phyloP scores from a whole-genome alignment of 2,888 invertebrate species.

The Omphaloscelis lunosa region DNA sequence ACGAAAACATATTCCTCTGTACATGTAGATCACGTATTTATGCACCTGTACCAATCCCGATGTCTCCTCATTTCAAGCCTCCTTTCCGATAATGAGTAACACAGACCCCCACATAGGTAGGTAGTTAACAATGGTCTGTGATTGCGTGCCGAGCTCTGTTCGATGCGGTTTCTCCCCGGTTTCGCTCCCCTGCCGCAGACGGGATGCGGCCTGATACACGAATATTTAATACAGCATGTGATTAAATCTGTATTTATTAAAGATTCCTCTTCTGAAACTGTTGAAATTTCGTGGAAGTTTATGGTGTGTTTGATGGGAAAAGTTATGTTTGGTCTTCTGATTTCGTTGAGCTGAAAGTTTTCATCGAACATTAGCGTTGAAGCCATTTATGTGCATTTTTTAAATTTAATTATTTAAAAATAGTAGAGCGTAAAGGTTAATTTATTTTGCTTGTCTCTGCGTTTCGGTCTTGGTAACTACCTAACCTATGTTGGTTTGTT shows the following conservation, averaged over 20 bases:
- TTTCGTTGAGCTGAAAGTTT: not conserved
- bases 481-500: not conserved
- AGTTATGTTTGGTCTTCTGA: not conserved
- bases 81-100: constrained; percentile 58
- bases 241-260: constrained; percentile 77
- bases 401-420: not conserved
- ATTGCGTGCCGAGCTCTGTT: constrained; percentile 78
- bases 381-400: too few relatives aligned
- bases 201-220: constrained; percentile 68
- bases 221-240: constrained; percentile 76
- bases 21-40: constrained; percentile 7
- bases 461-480: not conserved
- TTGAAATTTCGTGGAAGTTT: constrained; percentile 13
- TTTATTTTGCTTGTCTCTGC: not conserved
- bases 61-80: constrained; percentile 45
- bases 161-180: constrained; percentile 78
- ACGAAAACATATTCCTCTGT: not conserved
- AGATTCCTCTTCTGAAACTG: constrained; percentile 51
- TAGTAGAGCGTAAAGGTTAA: not conserved
- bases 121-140: constrained; percentile 78
- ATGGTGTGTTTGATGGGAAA: not conserved
- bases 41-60: constrained; percentile 13
- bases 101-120: constrained; percentile 36
- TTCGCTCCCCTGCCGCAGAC: constrained; percentile 72
- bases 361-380: not conserved